Base-by-base conservation (phyloP, 2,888 invertebrate genomes). In the Candidula unifasciata region DNA sequence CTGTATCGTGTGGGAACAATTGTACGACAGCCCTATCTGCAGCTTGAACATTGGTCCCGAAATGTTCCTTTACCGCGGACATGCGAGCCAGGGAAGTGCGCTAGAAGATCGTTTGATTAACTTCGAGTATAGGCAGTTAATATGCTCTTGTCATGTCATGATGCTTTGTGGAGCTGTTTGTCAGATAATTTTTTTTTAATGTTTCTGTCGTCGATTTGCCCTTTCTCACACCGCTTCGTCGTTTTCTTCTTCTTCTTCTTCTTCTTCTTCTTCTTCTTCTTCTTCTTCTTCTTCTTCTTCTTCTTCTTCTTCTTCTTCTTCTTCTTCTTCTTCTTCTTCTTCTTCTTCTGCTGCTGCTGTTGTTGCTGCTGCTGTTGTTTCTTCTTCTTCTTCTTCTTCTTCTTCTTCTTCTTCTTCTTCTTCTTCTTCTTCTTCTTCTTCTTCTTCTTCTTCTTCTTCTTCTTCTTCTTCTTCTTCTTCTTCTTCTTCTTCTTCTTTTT, bases 361-460 rank as follows among this genome's bases (percentile, higher is more conserved):
- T 77, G 10, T 52, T 77, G 10, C 77, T 77, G 10, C 77, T 77
- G 10, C 77, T 77, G 10, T 52, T 77, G 10, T 57, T 78, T 57
- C 78, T 78, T 57, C 78, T 78, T 57, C 78, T 78, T 57, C 78
- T 64, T 54, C 54, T 64, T 54, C 79, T 60, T 54, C 66, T 35
- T 33, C 79, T 64, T 54, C 79, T 64, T 54, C 66, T 30, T 30
- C 35, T 35, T 30, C 66, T 64, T 44, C 66, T 73, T 74, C 44
- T 74, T 71, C 24, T 60, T 37, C 60, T 74, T 66, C 24, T 52
- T 44, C 64, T 44, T 18, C 13, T 16, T 33, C 2, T 30, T 35
- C 18, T 60, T 96, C 95, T 78, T 90, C 94, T 94, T 85, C 78
- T 86, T 87, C 44, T 6, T 3, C 44, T 3, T 10, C 44, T 44